Percentiles rank a stretch among this genome's conserved stretches.
Evolutionary conservation across 1,140 invertebrate genomes (phyloP).

Genomic region (Nephila pilipes): DNA sequence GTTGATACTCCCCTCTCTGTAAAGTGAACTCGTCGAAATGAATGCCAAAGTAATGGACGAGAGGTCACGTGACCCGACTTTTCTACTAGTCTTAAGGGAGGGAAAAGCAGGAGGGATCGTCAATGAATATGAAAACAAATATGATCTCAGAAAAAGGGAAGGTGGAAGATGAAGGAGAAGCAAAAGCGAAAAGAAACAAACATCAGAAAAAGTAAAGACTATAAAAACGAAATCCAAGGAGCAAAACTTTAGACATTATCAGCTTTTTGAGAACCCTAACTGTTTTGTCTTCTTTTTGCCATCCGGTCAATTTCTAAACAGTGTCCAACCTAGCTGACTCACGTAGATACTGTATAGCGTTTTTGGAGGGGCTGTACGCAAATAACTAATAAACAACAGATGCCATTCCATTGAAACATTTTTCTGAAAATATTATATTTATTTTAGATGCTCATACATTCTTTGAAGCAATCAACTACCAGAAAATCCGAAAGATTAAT

Average conservation of each 20-base stretch:
- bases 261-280: slow-evolving; percentile 60
- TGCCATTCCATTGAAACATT: no score
- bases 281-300: slow-evolving; percentile 58
- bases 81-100: slow-evolving; percentile 27
- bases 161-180: background rate
- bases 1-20: slow-evolving; percentile 4
- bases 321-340: slow-evolving; percentile 20
- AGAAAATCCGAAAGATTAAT: no score
- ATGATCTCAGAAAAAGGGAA: slow-evolving; percentile 21
- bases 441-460: no score
- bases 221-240: slow-evolving; percentile 57
- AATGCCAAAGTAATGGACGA: slow-evolving; percentile 33
- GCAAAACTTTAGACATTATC: slow-evolving; percentile 69
- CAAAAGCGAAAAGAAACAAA: background rate
- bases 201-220: background rate
- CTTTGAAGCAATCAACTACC: no score
- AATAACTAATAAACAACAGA: background rate
- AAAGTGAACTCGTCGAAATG: slow-evolving; percentile 55
- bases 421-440: no score
- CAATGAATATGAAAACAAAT: slow-evolving; percentile 73
- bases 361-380: slow-evolving; percentile 19
- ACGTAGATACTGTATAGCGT: background rate
- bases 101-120: background rate
- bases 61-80: slow-evolving; percentile 54
- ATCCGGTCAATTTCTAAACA: slow-evolving; percentile 51